Percentiles rank a stretch among this genome's conserved stretches.
phyloP scores from a whole-genome alignment of 2,888 invertebrate species.

The Aplocera efformata region DNA sequence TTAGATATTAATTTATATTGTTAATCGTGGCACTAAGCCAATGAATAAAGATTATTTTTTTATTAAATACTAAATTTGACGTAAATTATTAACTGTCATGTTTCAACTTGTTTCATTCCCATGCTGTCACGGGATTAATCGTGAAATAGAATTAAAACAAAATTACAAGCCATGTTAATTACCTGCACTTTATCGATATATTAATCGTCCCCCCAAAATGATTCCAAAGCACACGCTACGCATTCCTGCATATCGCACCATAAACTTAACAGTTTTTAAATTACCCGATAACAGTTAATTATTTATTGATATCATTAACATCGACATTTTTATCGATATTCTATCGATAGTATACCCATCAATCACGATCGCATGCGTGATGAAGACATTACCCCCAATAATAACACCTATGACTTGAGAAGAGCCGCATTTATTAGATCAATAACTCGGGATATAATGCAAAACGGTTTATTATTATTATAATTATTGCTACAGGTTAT shows the following conservation, averaged over 20 bases:
- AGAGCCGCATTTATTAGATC: constrained; percentile 66
- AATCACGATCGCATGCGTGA: constrained; percentile 50
- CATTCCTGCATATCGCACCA: constrained; percentile 30
- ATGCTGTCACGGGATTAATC: too few relatives aligned
- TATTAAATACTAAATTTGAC: too few relatives aligned
- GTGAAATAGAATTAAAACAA: neutral
- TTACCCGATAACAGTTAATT: constrained; percentile 37
- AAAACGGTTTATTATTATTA: constrained; percentile 64
- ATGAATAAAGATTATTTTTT: too few relatives aligned
- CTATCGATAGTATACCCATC: constrained; percentile 44
- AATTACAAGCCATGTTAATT: neutral
- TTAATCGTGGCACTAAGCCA: too few relatives aligned
- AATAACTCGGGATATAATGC: constrained; percentile 62
- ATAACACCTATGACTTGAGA: constrained; percentile 51
- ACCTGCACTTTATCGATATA: constrained; percentile 11
- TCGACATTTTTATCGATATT: constrained; percentile 50
- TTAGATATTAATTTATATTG: too few relatives aligned
- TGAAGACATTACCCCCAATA: constrained; percentile 65
- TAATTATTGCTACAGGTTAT: constrained; percentile 53
- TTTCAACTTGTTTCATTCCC: constrained; percentile 2
- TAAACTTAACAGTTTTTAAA: constrained; percentile 34
- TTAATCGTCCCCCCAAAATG: constrained; percentile 9
- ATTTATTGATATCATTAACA: constrained; percentile 45
- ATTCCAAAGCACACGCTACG: constrained; percentile 13
- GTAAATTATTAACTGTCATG: too few relatives aligned